Percentiles rank a stretch among this genome's conserved stretches.
Evolutionary conservation across 2,113 vertebrate genomes (phyloP).

Genomic region (Alosa alosa): DNA sequence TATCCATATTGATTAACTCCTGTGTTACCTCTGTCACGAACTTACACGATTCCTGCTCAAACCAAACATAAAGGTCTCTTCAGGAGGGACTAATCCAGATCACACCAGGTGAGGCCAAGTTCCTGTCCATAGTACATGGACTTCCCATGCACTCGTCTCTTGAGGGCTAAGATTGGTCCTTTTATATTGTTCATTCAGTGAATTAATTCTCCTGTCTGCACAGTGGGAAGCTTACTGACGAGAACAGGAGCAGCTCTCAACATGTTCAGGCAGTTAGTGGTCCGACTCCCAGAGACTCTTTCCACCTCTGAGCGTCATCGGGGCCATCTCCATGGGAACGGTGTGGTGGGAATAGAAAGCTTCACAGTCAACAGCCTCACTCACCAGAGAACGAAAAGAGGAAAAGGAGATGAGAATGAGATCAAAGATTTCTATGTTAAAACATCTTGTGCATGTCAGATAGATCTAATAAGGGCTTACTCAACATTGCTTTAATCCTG

Average conservation of each 20-base stretch:
- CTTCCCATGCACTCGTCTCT: not conserved
- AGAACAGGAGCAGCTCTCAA: constrained; percentile 58
- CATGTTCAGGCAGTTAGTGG: constrained; percentile 55
- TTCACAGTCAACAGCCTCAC: constrained; percentile 6
- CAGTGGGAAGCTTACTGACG: constrained; percentile 56
- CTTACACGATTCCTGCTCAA: not conserved
- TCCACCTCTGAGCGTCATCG: constrained; percentile 36
- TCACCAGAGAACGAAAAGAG: not conserved
- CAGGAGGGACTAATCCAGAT: not conserved
- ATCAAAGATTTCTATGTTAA: not conserved
- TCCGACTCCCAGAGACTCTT: constrained; percentile 49
- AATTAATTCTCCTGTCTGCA: not conserved
- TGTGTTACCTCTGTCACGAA: not conserved
- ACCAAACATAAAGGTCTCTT: not conserved
- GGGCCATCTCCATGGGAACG: constrained; percentile 45
- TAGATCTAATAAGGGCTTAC: not conserved
- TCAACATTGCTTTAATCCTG: not conserved
- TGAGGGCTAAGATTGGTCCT: not conserved
- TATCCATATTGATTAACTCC: not conserved
- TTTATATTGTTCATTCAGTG: not conserved
- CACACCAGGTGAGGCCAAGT: not conserved
- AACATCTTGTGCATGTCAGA: not conserved
- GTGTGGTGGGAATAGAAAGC: constrained; percentile 27
- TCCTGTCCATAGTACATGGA: not conserved
- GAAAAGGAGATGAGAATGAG: not conserved